These are phyloP conservation scores for Drosophila antonietae DNA, from an alignment of 2,888 invertebrate species.

Conservation along the genomic window DNA sequence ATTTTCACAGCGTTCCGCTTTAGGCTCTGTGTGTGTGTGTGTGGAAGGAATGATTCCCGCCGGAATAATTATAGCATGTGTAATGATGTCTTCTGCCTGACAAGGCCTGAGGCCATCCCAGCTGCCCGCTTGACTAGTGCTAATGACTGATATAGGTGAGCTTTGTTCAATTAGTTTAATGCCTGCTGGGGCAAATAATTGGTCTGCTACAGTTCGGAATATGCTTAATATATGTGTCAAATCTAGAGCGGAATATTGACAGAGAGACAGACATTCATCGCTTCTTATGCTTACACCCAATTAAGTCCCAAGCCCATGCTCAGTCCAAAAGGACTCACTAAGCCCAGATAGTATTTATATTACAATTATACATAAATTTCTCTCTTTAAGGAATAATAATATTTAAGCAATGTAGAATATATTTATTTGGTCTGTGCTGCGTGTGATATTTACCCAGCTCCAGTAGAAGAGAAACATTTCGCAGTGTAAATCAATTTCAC, in stretches of 20 bases:
- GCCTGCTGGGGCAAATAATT: slow-evolving; percentile 60
- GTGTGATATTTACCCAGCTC: background rate
- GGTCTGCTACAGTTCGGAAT: slow-evolving; percentile 17
- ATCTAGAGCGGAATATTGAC: background rate
- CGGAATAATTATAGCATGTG: slow-evolving; percentile 72
- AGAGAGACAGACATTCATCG: background rate
- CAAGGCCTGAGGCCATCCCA: slow-evolving; percentile 56
- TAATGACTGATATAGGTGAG: slow-evolving; percentile 65
- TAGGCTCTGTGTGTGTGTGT: slow-evolving; percentile 2
- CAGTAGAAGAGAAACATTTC: slow-evolving; percentile 15
- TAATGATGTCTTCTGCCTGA: slow-evolving; percentile 39
- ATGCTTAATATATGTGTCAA: slow-evolving; percentile 6
- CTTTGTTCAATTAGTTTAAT: slow-evolving; percentile 68
- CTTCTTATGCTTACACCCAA: background rate
- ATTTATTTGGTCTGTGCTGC: background rate
- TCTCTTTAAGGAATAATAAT: background rate
- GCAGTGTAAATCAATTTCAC: slow-evolving; percentile 73
- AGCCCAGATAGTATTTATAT: background rate
- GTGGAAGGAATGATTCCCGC: slow-evolving; percentile 63
- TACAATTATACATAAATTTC: background rate
- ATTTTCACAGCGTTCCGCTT: slow-evolving; percentile 50
- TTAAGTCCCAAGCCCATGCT: background rate
- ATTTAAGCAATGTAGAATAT: background rate
- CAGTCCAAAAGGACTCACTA: no score
- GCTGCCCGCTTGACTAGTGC: slow-evolving; percentile 38